Percentiles rank a stretch among this genome's conserved stretches.
These are phyloP conservation scores for Clarias platycephalus DNA, from an alignment of 2,797 vertebrate species.

Conservation along the genomic window DNA sequence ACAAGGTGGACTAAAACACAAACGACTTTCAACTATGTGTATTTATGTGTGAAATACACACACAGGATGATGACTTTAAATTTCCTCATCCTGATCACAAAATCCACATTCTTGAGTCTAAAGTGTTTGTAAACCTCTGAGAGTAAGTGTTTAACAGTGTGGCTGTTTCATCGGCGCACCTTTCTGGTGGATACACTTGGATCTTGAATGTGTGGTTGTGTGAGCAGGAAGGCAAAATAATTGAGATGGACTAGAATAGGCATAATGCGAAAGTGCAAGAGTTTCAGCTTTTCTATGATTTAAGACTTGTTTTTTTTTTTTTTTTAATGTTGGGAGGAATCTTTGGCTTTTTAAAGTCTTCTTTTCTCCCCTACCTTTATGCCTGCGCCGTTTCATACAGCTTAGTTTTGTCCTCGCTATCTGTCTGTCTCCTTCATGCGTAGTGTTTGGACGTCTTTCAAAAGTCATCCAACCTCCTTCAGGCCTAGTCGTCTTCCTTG, in stretches of 20 bases:
- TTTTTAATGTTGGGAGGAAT: background rate
- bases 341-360: background rate
- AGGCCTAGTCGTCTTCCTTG: slow-evolving; percentile 13
- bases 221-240: background rate
- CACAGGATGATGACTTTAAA: background rate
- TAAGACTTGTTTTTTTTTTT: background rate
- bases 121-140: background rate
- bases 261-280: background rate
- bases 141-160: background rate
- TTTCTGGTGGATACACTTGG: background rate
- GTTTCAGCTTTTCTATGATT: slow-evolving; percentile 11
- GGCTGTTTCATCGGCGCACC: background rate
- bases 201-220: background rate
- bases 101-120: background rate
- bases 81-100: background rate
- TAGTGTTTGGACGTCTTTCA: slow-evolving; percentile 21
- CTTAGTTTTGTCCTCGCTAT: slow-evolving; percentile 4
- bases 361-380: slow-evolving; percentile 4
- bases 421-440: slow-evolving; percentile 25
- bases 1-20: slow-evolving; percentile 1
- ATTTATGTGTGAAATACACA: background rate
- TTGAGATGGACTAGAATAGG: background rate
- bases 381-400: background rate
- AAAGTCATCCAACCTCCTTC: slow-evolving; percentile 15
- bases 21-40: slow-evolving; percentile 11